A percentile compares a stretch with the other conserved stretches of the same genome.
Evolutionary conservation across 2,888 invertebrate genomes (phyloP).

Genomic region (Coremacera marginata): DNA sequence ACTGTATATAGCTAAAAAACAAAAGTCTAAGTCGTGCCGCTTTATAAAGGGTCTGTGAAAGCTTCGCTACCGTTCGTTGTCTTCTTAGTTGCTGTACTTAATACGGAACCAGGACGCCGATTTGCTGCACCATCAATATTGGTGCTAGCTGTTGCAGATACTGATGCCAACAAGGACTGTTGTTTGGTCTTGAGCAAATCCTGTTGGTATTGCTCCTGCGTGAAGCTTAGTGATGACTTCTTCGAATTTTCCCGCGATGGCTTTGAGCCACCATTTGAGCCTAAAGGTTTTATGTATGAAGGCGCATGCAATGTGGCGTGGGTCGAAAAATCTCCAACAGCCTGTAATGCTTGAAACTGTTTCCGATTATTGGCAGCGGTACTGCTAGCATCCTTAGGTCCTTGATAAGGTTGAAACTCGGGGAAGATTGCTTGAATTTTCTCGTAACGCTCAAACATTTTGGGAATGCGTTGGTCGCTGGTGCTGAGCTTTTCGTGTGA

Average conservation of each 20-base stretch:
- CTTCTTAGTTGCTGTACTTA: background rate
- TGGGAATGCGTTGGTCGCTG: conserved; percentile 74
- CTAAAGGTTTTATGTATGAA: background rate
- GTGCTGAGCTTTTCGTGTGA: conserved; percentile 36
- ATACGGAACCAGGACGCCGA: background rate
- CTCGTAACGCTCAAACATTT: conserved; percentile 79
- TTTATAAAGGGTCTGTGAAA: background rate
- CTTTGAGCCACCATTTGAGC: conserved; percentile 51
- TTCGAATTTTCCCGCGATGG: conserved; percentile 68
- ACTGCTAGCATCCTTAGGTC: conserved; percentile 56
- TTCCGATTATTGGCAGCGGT: conserved; percentile 46
- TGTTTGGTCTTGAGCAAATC: conserved; percentile 62
- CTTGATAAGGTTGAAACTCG: conserved; percentile 72
- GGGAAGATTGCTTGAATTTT: conserved; percentile 85
- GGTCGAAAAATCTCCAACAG: conserved; percentile 13
- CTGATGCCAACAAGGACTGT: conserved; percentile 58
- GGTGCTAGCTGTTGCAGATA: conserved; percentile 37
- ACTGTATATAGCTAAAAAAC: background rate
- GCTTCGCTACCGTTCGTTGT: conserved; percentile 2
- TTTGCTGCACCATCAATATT: background rate
- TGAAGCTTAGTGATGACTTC: conserved; percentile 62
- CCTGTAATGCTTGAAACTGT: conserved; percentile 48
- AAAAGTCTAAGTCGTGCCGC: background rate
- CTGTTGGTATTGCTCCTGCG: conserved; percentile 56
- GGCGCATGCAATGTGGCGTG: background rate